Conservation (phyloP, 2,113 vertebrate species). For the Sialia sialis region DNA sequence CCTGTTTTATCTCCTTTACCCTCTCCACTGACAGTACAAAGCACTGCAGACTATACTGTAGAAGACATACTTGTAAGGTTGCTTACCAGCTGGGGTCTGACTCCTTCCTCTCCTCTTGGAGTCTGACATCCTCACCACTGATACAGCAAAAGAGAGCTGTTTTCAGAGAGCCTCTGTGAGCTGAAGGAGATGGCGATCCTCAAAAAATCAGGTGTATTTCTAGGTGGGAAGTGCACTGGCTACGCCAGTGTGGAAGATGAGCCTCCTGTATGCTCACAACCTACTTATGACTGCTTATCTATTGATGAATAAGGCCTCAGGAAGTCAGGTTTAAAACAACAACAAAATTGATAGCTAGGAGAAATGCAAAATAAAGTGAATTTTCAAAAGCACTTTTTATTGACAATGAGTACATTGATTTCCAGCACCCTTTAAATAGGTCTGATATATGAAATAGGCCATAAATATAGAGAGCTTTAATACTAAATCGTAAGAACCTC, state of each 20-base stretch:
- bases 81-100: background rate
- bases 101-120: background rate
- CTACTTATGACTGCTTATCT: conserved; percentile 30
- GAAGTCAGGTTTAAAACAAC: conserved; percentile 41
- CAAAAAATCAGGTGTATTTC: background rate
- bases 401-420: conserved; percentile 17
- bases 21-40: background rate
- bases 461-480: background rate
- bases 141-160: background rate
- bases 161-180: background rate
- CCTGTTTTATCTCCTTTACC: background rate
- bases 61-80: background rate
- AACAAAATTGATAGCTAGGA: conserved; percentile 12
- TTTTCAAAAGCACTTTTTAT: conserved; percentile 41
- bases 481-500: background rate
- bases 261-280: background rate
- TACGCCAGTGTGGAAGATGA: background rate
- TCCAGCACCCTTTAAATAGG: conserved; percentile 8
- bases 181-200: background rate
- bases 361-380: conserved; percentile 27
- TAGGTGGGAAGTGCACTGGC: background rate
- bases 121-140: background rate
- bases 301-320: background rate
- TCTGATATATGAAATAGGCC: background rate
- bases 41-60: background rate